Conservation (phyloP, 1,140 invertebrate species). For the Scylla paramamosain region DNA sequence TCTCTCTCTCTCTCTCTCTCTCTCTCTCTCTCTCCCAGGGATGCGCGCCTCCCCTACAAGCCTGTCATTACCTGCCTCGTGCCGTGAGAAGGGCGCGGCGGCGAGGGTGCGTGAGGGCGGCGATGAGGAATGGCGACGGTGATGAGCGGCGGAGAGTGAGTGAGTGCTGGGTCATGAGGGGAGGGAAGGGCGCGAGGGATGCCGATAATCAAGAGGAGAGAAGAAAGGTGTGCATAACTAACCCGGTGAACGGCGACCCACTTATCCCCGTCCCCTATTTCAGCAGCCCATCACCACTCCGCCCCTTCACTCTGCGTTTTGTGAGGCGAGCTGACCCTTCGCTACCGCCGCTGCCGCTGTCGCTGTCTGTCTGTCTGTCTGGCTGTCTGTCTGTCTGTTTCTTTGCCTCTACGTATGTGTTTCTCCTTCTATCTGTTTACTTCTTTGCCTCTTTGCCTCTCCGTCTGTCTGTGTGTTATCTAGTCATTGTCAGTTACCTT, state of each 20-base stretch:
- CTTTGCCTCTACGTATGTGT: neutral
- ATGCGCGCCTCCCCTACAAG: neutral
- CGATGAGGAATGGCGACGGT: neutral
- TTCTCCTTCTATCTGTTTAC: neutral
- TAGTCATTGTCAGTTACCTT: too few species aligned
- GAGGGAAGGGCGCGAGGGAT: neutral
- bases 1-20: constrained; percentile 63
- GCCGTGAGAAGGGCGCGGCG: neutral
- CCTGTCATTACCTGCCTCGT: neutral
- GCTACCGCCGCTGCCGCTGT: too few species aligned
- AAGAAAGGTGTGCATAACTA: constrained; percentile 21
- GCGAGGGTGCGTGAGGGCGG: neutral
- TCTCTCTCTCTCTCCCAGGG: constrained; percentile 51
- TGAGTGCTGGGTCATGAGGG: constrained; percentile 28
- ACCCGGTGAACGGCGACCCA: neutral
- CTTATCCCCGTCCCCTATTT: neutral
- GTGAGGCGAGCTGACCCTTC: too few species aligned
- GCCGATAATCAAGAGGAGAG: neutral
- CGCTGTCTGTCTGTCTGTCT: neutral
- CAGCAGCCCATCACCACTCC: too few species aligned
- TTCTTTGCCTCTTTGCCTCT: neutral
- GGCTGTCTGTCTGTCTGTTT: neutral
- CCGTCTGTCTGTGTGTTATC: neutral
- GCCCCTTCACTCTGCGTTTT: too few species aligned
- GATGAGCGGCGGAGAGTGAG: neutral